Percentiles rank a stretch among this genome's conserved stretches.
Conservation (phyloP, 2,888 invertebrate species). For the Chrysodeixis includens region DNA sequence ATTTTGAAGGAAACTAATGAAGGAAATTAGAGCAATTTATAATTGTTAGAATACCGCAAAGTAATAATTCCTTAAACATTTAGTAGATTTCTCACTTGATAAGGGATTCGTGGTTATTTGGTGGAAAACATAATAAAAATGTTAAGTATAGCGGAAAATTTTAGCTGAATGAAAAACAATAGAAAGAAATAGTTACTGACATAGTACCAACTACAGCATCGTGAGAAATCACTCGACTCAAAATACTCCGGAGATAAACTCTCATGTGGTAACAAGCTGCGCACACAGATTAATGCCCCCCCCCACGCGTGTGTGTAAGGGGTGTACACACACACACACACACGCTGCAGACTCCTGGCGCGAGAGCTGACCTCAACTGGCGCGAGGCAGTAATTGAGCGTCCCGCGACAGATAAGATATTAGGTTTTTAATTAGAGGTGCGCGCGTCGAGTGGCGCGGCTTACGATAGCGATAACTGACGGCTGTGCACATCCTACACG, state of each 20-base stretch:
- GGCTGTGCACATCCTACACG: constrained; percentile 1
- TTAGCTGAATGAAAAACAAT: no score
- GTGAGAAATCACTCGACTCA: neutral
- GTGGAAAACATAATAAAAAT: neutral
- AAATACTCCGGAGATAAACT: neutral
- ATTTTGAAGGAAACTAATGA: constrained; percentile 3
- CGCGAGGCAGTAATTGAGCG: constrained; percentile 24
- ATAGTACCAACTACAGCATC: no score
- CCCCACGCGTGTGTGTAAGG: neutral
- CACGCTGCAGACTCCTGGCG: neutral
- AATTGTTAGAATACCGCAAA: neutral
- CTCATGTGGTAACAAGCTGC: neutral
- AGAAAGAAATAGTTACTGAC: no score
- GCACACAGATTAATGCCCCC: neutral
- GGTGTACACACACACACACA: neutral
- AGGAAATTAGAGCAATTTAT: neutral
- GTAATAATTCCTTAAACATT: neutral
- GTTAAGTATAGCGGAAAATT: neutral
- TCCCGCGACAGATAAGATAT: constrained; percentile 26
- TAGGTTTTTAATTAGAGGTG: constrained; percentile 45
- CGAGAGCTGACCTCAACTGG: neutral
- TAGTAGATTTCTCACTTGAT: neutral
- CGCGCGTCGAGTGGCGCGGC: constrained; percentile 25
- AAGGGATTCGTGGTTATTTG: neutral
- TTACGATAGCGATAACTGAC: constrained; percentile 38